Conservation (phyloP, 2,888 invertebrate genomes). For the Drosophila birchii region DNA sequence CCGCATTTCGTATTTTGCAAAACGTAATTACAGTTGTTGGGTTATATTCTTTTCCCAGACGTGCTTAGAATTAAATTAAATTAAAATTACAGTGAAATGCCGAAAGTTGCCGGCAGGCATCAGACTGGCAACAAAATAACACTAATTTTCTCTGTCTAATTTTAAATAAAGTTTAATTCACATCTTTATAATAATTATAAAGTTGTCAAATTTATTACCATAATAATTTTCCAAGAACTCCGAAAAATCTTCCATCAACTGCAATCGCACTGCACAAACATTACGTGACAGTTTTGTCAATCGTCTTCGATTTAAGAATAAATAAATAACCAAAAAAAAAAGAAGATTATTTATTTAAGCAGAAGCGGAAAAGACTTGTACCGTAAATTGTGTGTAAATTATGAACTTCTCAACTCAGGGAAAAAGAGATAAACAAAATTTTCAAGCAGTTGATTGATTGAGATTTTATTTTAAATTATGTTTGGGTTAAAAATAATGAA, state of each 20-base stretch:
- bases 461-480: constrained; percentile 53
- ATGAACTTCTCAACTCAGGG: constrained; percentile 26
- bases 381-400: constrained; percentile 68
- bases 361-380: constrained; percentile 61
- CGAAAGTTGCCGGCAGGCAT: constrained; percentile 20
- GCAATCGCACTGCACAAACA: constrained; percentile 20
- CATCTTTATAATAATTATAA: not conserved
- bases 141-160: not conserved
- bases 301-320: constrained; percentile 15
- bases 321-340: constrained; percentile 47
- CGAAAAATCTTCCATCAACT: constrained; percentile 7
- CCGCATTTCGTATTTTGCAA: constrained; percentile 29
- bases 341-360: constrained; percentile 59
- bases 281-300: constrained; percentile 69
- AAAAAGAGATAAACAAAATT: constrained; percentile 19
- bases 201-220: not conserved
- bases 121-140: constrained; percentile 16
- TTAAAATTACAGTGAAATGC: constrained; percentile 61
- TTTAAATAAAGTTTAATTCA: not conserved
- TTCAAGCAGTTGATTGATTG: constrained; percentile 60
- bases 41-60: constrained; percentile 52
- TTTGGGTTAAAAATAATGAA: not conserved
- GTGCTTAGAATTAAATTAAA: constrained; percentile 75
- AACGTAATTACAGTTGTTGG: constrained; percentile 70
- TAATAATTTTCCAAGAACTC: not conserved